Evolutionary conservation across 2,888 invertebrate species (phyloP), one percentile per base, ranked within the genome.

Genomic region (Scaptomyza tumidula): DNA sequence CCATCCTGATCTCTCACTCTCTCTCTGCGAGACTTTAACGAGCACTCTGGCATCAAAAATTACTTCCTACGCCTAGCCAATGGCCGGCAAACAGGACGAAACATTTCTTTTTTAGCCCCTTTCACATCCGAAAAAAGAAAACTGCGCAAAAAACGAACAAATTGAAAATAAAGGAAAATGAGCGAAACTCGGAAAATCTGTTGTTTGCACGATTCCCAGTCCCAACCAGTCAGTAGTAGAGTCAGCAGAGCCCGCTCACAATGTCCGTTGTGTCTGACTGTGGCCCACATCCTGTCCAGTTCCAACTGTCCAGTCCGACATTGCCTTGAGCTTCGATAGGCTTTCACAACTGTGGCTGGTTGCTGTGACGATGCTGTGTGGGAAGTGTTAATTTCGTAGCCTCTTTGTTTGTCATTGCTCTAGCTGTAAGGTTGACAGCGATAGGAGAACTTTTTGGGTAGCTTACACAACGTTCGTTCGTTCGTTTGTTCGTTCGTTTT

Each of bases 301-400:
- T 56, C 53, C 48, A 19, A 1, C 27, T 60, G 19, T 59, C 45
- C 37, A 29, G 31, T 35, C 19, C 43, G 9, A 33, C 13, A 65
- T 71, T 75, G 82, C 82, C 82, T 76, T 78, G 63, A 82, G 86
- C 79, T 63, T 82, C 86, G 76, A 81, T 87, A 70, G 82, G 74
- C 79, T 66, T 58, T 43, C 41, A 41, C 41, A 41, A 41, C 10
- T 9, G 41, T 16, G 16, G 14, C 16, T 39, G 41, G 9, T 9
- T 14, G 16, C 41, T 41, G 41, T 41, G 14, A 39, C 80, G 14
- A 11, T 35, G 68, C 50, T 55, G 71, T 61, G 75, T 62, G 79
- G 83, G 83, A 83, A 87, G 83, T 83, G 83, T 83, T 87, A 83
- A 83, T 83, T 87, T 83, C 56, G 80, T 74, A 82, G 83, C 82